These are phyloP conservation scores for Papilio helenus DNA, from an alignment of 1,140 invertebrate species.

Conservation along the genomic window DNA sequence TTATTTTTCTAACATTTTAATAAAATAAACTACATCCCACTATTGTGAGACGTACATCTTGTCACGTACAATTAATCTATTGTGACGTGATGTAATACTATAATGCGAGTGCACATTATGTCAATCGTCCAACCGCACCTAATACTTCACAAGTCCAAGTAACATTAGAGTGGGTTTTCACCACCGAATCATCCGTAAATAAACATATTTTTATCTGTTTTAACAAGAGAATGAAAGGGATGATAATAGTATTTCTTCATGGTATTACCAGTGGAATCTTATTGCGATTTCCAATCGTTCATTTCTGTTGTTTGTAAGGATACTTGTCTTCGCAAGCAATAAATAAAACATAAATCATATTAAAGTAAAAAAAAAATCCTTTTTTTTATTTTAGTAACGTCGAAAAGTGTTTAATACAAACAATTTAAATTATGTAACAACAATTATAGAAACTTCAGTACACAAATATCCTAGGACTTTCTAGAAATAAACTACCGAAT, in stretches of 20 bases:
- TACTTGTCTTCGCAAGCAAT: neutral
- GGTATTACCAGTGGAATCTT: neutral
- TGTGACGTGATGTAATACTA: conserved; percentile 10
- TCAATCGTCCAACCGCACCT: conserved; percentile 59
- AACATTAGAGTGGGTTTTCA: neutral
- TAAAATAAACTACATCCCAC: neutral
- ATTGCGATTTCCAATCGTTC: neutral
- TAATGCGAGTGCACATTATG: conserved; percentile 53
- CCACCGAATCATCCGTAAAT: neutral
- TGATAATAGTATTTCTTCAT: too few relatives aligned
- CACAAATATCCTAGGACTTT: too few relatives aligned
- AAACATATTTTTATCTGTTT: neutral
- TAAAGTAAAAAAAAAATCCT: neutral
- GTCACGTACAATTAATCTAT: conserved; percentile 30
- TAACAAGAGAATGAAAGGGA: too few relatives aligned
- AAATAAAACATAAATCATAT: neutral
- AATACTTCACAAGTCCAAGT: conserved; percentile 50
- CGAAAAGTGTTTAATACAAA: too few relatives aligned
- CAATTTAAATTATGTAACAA: too few relatives aligned
- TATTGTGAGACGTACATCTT: conserved; percentile 12
- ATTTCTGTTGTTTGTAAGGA: neutral
- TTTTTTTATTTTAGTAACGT: neutral
- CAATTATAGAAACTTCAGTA: too few relatives aligned
- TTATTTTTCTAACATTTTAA: conserved; percentile 7
- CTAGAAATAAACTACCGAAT: too few relatives aligned